Evolutionary conservation across 2,797 vertebrate genomes (phyloP).

Genomic region (Megalops cyprinoides): DNA sequence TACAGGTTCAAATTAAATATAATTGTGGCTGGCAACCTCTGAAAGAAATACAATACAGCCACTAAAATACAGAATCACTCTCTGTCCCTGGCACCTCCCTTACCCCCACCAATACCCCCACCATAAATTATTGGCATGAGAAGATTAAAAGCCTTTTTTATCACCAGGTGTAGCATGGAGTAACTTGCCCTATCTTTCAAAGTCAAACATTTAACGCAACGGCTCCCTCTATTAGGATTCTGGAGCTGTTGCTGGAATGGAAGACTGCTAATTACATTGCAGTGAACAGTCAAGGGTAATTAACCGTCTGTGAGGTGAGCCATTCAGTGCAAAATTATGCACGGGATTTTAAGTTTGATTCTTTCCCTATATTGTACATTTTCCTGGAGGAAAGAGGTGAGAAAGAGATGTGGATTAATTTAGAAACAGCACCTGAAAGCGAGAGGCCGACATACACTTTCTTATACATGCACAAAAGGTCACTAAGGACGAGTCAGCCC

Average conservation of each 20-base stretch:
- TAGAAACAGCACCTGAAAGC: constrained; percentile 15
- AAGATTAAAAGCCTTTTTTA: constrained; percentile 54
- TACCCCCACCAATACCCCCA: constrained; percentile 2
- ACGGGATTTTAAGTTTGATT: constrained; percentile 40
- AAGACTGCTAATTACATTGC: constrained; percentile 61
- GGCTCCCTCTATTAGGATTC: constrained; percentile 49
- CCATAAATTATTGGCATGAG: constrained; percentile 47
- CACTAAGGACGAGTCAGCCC: constrained; percentile 40
- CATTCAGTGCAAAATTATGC: constrained; percentile 48
- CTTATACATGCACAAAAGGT: constrained; percentile 45
- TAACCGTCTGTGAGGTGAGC: constrained; percentile 56
- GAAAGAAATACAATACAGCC: neutral
- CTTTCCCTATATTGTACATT: constrained; percentile 29
- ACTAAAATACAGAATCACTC: constrained; percentile 32
- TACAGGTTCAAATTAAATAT: neutral
- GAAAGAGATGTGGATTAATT: constrained; percentile 40
- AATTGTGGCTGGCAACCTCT: neutral
- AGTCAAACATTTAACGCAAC: constrained; percentile 56
- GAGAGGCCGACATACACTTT: constrained; percentile 33
- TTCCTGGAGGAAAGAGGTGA: constrained; percentile 5
- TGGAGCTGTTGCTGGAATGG: constrained; percentile 46
- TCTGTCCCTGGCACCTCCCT: constrained; percentile 40
- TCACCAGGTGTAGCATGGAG: constrained; percentile 39
- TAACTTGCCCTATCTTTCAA: constrained; percentile 51
- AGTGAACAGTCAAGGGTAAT: constrained; percentile 63